Conservation (phyloP, 2,797 vertebrate species). For the Salarias fasciatus region DNA sequence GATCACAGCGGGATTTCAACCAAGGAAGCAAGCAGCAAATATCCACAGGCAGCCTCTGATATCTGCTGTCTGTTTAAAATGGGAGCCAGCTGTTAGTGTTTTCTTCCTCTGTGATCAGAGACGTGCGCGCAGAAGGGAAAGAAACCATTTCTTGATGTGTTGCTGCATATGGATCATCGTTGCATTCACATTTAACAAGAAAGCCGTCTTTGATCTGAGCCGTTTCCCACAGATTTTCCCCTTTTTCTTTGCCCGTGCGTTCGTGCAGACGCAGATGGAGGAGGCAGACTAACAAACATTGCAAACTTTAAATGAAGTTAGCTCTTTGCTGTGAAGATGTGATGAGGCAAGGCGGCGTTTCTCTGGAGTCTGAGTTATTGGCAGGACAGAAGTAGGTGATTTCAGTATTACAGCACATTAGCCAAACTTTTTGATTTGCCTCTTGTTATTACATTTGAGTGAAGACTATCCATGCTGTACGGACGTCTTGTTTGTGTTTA, state of each 20-base stretch:
- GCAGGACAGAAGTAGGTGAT: too few species aligned
- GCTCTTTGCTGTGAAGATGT: not conserved
- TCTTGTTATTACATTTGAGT: too few species aligned
- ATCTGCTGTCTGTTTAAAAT: conserved; percentile 26
- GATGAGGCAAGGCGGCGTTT: not conserved
- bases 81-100: conserved; percentile 50
- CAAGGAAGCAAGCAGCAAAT: conserved; percentile 19
- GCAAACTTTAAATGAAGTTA: too few species aligned
- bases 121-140: conserved; percentile 18
- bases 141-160: conserved; percentile 5
- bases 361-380: not conserved
- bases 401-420: too few species aligned
- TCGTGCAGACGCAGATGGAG: not conserved
- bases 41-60: conserved; percentile 19
- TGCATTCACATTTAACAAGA: conserved; percentile 14
- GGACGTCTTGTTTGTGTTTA: too few species aligned
- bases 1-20: conserved; percentile 31
- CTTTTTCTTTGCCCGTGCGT: not conserved
- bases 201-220: conserved; percentile 1
- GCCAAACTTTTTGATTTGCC: too few species aligned
- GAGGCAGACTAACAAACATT: conserved; percentile 5
- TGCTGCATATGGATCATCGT: conserved; percentile 15
- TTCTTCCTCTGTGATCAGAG: conserved; percentile 35
- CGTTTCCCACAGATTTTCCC: not conserved
- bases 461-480: too few species aligned